Evolutionary conservation across 2,888 invertebrate genomes (phyloP).

Genomic region (Ennomos quercinarius): DNA sequence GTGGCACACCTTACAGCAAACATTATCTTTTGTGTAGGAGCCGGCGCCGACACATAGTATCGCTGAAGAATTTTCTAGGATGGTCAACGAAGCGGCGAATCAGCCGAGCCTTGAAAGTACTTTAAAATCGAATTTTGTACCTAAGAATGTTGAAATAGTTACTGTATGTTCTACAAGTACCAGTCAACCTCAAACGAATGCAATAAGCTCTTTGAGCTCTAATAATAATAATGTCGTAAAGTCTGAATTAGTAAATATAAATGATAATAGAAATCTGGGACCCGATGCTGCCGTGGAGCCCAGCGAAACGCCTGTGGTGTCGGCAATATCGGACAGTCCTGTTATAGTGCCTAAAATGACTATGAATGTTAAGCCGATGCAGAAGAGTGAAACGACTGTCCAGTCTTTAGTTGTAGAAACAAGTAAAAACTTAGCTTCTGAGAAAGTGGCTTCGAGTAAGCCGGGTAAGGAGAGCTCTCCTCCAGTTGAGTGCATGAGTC

Average conservation of each 20-base stretch:
- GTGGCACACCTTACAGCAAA: background rate
- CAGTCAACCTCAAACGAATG: constrained; percentile 68
- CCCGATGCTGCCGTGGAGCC: constrained; percentile 68
- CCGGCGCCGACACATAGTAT: constrained; percentile 62
- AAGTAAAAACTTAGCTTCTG: constrained; percentile 60
- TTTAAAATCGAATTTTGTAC: constrained; percentile 60
- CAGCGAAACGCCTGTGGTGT: constrained; percentile 87
- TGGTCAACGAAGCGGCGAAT: constrained; percentile 75
- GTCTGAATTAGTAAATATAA: constrained; percentile 76
- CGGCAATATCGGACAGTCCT: constrained; percentile 89
- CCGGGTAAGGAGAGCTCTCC: constrained; percentile 7
- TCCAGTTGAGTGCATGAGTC: constrained; percentile 7
- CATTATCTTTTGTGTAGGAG: constrained; percentile 50
- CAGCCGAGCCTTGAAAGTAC: constrained; percentile 67
- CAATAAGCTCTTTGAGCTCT: constrained; percentile 71
- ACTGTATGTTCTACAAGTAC: constrained; percentile 58
- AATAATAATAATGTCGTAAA: constrained; percentile 78
- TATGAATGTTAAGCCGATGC: constrained; percentile 70
- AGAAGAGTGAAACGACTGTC: constrained; percentile 67
- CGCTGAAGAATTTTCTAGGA: constrained; percentile 79
- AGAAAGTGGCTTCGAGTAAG: constrained; percentile 63
- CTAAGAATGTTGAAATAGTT: constrained; percentile 62
- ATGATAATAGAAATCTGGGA: constrained; percentile 74
- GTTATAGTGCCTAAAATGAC: constrained; percentile 86
- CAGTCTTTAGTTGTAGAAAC: constrained; percentile 71